Conservation (phyloP, 1,140 invertebrate species). For the Scaptomyza hsui region DNA sequence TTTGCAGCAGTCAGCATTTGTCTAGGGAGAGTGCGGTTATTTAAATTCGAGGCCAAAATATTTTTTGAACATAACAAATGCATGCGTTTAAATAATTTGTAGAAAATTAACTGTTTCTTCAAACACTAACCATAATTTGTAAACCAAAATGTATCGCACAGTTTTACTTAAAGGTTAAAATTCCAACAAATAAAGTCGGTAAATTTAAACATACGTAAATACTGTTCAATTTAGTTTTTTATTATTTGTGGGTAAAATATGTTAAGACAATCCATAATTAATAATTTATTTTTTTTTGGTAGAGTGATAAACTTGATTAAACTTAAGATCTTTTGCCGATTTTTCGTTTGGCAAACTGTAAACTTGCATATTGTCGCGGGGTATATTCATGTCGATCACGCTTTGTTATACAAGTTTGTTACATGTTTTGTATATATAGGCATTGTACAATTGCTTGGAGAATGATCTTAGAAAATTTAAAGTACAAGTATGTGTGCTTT, state of each 20-base stretch:
- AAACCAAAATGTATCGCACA: too few relatives aligned
- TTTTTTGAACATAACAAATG: too few relatives aligned
- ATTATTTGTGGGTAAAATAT: too few relatives aligned
- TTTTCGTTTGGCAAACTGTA: neutral
- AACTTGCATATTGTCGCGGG: neutral
- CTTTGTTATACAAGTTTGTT: neutral
- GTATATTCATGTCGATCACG: slow-evolving; percentile 11
- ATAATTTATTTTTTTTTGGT: too few relatives aligned
- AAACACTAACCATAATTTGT: too few relatives aligned
- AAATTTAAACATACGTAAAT: too few relatives aligned
- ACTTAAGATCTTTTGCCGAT: neutral
- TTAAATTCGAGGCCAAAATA: slow-evolving; percentile 1
- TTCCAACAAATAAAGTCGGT: too few relatives aligned
- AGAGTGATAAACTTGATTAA: neutral
- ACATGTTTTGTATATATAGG: slow-evolving; percentile 13
- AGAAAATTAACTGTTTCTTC: too few relatives aligned
- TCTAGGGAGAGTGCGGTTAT: neutral
- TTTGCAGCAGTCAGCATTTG: slow-evolving; percentile 1
- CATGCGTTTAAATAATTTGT: too few relatives aligned
- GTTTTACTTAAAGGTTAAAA: too few relatives aligned
- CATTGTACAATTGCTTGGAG: slow-evolving; percentile 24
- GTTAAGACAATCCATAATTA: too few relatives aligned
- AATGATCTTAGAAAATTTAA: slow-evolving; percentile 67
- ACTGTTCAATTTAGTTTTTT: too few relatives aligned
- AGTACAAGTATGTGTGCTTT: slow-evolving; percentile 51